Percentiles rank a stretch among this genome's conserved stretches.
phyloP scores from a whole-genome alignment of 1,140 invertebrate species.

The Trichonephila clavata region DNA sequence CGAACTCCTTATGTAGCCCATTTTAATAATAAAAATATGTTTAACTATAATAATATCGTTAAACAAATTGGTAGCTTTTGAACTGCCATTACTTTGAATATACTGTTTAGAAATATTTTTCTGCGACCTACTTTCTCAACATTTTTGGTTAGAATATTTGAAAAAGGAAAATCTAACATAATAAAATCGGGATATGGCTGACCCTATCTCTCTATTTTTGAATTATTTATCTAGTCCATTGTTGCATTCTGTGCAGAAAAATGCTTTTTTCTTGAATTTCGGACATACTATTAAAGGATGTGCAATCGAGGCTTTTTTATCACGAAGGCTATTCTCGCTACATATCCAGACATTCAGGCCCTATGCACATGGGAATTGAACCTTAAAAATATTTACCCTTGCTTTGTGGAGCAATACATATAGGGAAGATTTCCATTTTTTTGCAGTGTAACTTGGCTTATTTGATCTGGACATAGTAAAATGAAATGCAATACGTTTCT shows the following conservation, averaged over 20 bases:
- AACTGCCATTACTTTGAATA: too few relatives aligned
- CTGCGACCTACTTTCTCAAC: too few relatives aligned
- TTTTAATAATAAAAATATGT: too few relatives aligned
- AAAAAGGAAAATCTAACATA: background rate
- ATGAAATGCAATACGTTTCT: slow-evolving; percentile 36
- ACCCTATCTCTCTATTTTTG: background rate
- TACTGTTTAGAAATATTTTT: too few relatives aligned
- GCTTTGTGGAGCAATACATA: background rate
- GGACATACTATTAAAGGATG: background rate
- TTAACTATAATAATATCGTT: too few relatives aligned
- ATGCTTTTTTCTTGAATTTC: background rate
- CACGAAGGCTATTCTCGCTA: background rate
- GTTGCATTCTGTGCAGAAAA: background rate
- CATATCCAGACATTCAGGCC: background rate
- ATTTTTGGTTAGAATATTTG: too few relatives aligned
- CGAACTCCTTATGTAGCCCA: too few relatives aligned
- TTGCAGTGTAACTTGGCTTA: background rate
- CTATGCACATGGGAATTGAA: background rate
- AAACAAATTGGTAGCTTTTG: too few relatives aligned
- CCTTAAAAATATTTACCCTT: background rate
- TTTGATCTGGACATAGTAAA: slow-evolving; percentile 1
- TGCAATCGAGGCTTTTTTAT: background rate
- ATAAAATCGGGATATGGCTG: background rate
- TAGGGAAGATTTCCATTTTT: background rate
- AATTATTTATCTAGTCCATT: background rate